Base-by-base conservation (phyloP, 2,113 vertebrate genomes). In the Sapajus apella region DNA sequence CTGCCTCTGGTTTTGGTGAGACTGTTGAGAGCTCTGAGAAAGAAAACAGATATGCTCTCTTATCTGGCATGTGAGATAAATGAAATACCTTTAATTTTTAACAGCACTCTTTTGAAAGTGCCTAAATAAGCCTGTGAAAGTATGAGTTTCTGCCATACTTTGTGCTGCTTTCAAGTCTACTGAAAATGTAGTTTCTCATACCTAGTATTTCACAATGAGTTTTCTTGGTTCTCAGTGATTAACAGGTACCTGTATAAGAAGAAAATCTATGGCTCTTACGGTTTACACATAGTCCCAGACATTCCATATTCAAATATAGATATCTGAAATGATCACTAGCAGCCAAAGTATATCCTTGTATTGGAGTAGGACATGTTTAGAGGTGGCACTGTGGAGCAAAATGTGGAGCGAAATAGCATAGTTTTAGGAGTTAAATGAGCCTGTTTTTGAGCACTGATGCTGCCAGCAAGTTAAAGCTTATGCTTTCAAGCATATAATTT, bases 1-100 rank as follows among this genome's bases (percentile, higher is more conserved):
- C 70, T 56, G 75, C 81, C 72, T 95, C 76, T 70, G 50, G 35
- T 92, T 72, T 95, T 52, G 17, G 45, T 43, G 58, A 40, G 7
- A 66, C 55, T 73, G 20, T 32, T 35, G 56, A 84, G 93, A 87
- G 23, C 30, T 45, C 43, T 43, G 45, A 87, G 83, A 89, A 61
- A 50, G 30, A 77, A 91, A 75, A 21, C 77, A 92, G 79, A 91
- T 87, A 27, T n/a, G 40, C 70, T 81, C 35, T 91, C 56, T 87
- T 56, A 72, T 50, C 68, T 72, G 80, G 73, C 35, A 21, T n/a
- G 23, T 10, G 64, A 88, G 56, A 50, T 7, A 84, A 77, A 61
- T 32, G 73, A 86, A 55, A 55, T 25, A 32, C 43, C 72, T 70
- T 87, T 47, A 64, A 52, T 94, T 97, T 90, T 92, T 66, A 86